phyloP scores from a whole-genome alignment of 2,113 vertebrate species.

The Rynchops niger region DNA sequence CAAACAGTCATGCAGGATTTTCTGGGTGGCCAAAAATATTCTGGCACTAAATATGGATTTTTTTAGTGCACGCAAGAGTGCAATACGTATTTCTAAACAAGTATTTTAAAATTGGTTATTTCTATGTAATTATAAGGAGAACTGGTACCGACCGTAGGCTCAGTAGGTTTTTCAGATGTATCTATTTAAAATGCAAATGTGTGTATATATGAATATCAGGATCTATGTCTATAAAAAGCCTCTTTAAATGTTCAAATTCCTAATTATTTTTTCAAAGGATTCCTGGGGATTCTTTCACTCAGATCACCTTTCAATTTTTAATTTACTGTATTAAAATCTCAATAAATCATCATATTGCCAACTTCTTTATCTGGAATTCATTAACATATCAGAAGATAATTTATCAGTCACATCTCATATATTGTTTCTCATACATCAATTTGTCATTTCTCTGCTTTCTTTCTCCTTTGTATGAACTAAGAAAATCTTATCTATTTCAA shows the following conservation, averaged over 20 bases:
- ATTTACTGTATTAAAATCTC: constrained; percentile 55
- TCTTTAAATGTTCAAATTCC: constrained; percentile 7
- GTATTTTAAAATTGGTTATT: not conserved
- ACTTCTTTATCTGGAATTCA: constrained; percentile 35
- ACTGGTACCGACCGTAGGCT: not conserved
- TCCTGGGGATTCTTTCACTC: constrained; percentile 23
- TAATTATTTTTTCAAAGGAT: constrained; percentile 43
- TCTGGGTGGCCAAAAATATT: not conserved
- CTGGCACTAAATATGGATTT: not conserved
- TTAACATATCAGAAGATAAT: constrained; percentile 67
- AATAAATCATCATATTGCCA: constrained; percentile 42
- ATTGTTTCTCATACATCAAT: constrained; percentile 52
- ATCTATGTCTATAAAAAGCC: constrained; percentile 16
- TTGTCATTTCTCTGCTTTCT: constrained; percentile 46
- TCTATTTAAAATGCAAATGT: constrained; percentile 13
- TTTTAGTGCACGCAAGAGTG: not conserved
- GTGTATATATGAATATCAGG: not conserved
- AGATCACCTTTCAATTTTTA: constrained; percentile 58
- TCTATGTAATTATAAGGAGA: not conserved
- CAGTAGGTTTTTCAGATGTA: not conserved
- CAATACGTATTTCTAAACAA: not conserved
- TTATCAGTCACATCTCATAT: constrained; percentile 57
- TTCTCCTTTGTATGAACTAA: constrained; percentile 12
- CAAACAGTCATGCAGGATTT: not conserved
- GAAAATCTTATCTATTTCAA: not conserved